Conservation (phyloP, 1,140 invertebrate species). For the Pemphigus obesinymphae region DNA sequence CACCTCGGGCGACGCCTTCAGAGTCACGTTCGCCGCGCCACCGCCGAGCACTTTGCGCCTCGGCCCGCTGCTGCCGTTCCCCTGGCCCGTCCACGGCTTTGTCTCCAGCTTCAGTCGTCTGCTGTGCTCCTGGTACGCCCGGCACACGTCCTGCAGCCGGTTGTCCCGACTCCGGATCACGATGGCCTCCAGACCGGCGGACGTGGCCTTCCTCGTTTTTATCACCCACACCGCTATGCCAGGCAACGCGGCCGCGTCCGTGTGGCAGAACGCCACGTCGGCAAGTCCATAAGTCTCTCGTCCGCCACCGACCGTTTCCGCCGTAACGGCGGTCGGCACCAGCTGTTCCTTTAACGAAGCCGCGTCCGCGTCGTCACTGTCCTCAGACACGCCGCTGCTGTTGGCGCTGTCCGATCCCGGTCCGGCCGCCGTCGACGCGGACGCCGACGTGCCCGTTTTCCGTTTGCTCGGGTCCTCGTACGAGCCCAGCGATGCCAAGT, state of each 20-base stretch:
- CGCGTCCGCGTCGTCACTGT: constrained; percentile 45
- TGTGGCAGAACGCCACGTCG: constrained; percentile 47
- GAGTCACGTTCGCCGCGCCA: neutral
- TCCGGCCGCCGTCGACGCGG: neutral
- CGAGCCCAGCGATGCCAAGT: constrained; percentile 44
- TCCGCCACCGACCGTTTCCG: neutral
- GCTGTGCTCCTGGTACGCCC: constrained; percentile 45
- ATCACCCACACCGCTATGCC: constrained; percentile 46
- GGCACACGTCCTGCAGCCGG: constrained; percentile 42
- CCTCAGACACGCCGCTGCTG: constrained; percentile 46
- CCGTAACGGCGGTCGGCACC: neutral
- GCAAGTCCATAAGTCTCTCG: constrained; percentile 43
- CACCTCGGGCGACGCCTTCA: neutral
- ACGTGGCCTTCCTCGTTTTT: constrained; percentile 36
- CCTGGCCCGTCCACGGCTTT: neutral
- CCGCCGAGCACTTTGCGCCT: neutral
- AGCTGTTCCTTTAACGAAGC: neutral
- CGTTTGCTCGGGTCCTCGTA: constrained; percentile 41
- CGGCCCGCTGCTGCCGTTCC: neutral
- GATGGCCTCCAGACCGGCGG: constrained; percentile 45
- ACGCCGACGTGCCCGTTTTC: constrained; percentile 7
- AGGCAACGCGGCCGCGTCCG: constrained; percentile 44
- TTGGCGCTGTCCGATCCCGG: constrained; percentile 45
- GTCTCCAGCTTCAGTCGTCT: constrained; percentile 42
- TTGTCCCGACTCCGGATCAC: constrained; percentile 43